Evolutionary conservation across 2,797 vertebrate genomes (phyloP), one percentile per base, ranked within the genome.

Genomic region (Gymnoscopelus microlampas): DNA sequence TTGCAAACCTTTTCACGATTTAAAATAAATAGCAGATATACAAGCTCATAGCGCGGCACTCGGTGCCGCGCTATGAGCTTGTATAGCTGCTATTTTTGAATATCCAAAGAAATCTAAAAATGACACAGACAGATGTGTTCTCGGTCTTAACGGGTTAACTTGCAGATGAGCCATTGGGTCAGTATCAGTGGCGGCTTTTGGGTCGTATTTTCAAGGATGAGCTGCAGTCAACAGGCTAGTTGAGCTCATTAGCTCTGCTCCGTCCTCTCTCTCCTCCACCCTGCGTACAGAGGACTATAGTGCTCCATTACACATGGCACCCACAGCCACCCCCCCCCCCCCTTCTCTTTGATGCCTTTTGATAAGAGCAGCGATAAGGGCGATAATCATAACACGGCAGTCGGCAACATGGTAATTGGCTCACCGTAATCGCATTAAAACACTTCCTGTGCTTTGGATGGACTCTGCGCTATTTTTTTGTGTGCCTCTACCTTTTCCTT

Each of bases 81-180:
- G n/a, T n/a, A n/a, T n/a, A n/a, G n/a, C n/a, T n/a, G n/a, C n/a
- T n/a, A n/a, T n/a, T n/a, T n/a, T n/a, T n/a, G n/a, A n/a, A n/a
- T n/a, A n/a, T n/a, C n/a, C n/a, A n/a, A n/a, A n/a, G n/a, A n/a
- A n/a, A n/a, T n/a, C n/a, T n/a, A n/a, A n/a, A n/a, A n/a, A n/a
- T n/a, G n/a, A n/a, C n/a, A n/a, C n/a, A n/a, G n/a, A n/a, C n/a
- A n/a, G n/a, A n/a, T n/a, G n/a, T n/a, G n/a, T n/a, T n/a, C n/a
- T n/a, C n/a, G n/a, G n/a, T n/a, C n/a, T n/a, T n/a, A n/a, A n/a
- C n/a, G n/a, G n/a, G n/a, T n/a, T 92, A 92, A 94, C 91, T 93
- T 93, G 92, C 92, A 94, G 93, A 94, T 94, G 90, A 94, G 90
- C 89, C 82, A 80, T 80, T 86, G 82, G 89, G 88, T 92, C 88